Base-by-base conservation (phyloP, 2,113 vertebrate species). In the Raphicerus campestris region DNA sequence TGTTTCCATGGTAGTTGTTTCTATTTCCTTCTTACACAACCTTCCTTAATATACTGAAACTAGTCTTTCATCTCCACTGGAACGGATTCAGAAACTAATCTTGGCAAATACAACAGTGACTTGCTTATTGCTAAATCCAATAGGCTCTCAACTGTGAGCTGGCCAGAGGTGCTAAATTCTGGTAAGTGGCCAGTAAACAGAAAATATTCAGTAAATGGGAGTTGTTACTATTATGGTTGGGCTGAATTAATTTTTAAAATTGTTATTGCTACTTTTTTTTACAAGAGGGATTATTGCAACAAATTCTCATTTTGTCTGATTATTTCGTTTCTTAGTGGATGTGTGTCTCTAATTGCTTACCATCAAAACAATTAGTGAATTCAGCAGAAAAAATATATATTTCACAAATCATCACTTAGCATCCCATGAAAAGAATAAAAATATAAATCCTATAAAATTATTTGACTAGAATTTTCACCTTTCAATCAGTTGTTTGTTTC, bases 391-490 rank as follows among this genome's bases (percentile, higher is more conserved):
- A 32, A 35, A 56, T 14, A 66, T 49, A 19, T 53, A 15, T 24
- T 56, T 51, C 8, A 61, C 19, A 49, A 61, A 8, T 32, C 20
- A 63, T 35, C 82, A 91, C 20, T 63, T 91, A 91, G 8, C 1
- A 2, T 63, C 35, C 8, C 51, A 32, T 39, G 22, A 26, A 66
- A 87, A 53, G 6, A 83, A 58, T 49, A 81, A 87, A 92, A 83
- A 85, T 51, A 92, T 58, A 88, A 81, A 78, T 24, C 39, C 19
- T 20, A 82, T 75, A 70, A 70, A 86, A 86, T 7, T 94, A 51
- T 94, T 93, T 85, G 61, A 42, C 53, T 93, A 55, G 96, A 93
- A 82, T 82, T 56, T 85, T 93, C 49, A 96, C 81, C 81, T 88
- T 85, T 92, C 81, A 60, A 73, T 47, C 87, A 92, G 39, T 30